Percentiles rank a stretch among this genome's conserved stretches.
These are phyloP conservation scores for Calosoma granatense DNA, from an alignment of 1,140 invertebrate genomes.

Conservation along the genomic window DNA sequence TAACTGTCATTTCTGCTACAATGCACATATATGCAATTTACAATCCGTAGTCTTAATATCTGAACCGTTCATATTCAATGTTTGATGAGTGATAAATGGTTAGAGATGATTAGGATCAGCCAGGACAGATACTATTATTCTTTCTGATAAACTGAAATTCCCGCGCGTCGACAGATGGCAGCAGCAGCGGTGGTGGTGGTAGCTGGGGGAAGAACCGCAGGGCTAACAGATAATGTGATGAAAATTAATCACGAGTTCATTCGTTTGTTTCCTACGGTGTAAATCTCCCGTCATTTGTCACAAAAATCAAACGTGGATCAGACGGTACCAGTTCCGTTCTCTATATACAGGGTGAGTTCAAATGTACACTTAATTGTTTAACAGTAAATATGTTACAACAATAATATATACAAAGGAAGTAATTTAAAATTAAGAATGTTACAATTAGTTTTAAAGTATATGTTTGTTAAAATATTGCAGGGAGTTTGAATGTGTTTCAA, in stretches of 20 bases:
- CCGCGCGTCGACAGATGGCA: too few relatives aligned
- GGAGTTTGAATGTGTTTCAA: not conserved
- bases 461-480: not conserved
- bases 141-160: not conserved
- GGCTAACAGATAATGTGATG: not conserved
- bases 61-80: too few relatives aligned
- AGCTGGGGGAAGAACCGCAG: not conserved
- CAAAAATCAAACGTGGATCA: conserved; percentile 25
- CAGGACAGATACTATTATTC: not conserved
- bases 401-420: too few relatives aligned
- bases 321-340: too few relatives aligned
- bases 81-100: not conserved
- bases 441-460: too few relatives aligned
- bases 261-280: conserved; percentile 5
- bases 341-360: too few relatives aligned
- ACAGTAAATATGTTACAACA: too few relatives aligned
- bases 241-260: conserved; percentile 4
- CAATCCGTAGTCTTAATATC: too few relatives aligned
- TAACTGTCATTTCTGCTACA: too few relatives aligned
- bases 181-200: too few relatives aligned
- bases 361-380: conserved; percentile 18
- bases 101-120: not conserved
- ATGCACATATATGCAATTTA: too few relatives aligned
- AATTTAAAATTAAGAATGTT: too few relatives aligned
- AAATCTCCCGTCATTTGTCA: conserved; percentile 27